A percentile compares a stretch with the other conserved stretches of the same genome.
phyloP scores from a whole-genome alignment of 1,140 invertebrate genomes.

The Druon quercuslanigerum region DNA sequence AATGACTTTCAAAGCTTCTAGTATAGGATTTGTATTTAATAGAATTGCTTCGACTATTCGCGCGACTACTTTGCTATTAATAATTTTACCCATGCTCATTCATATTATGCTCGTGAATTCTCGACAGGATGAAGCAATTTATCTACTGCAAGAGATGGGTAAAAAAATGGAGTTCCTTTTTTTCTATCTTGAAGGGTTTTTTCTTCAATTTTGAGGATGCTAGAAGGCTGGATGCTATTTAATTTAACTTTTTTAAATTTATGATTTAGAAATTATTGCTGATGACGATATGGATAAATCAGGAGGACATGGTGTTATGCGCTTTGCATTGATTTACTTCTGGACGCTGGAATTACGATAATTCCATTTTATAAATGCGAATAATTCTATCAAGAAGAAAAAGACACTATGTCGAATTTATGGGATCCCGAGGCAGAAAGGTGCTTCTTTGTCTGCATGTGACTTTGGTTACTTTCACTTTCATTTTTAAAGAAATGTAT shows the following conservation, averaged over 20 bases:
- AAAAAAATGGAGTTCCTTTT: constrained; percentile 16
- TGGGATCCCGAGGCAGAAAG: constrained; percentile 64
- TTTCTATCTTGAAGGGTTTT: constrained; percentile 30
- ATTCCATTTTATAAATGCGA: constrained; percentile 64
- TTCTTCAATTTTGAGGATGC: not conserved
- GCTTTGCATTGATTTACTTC: constrained; percentile 71
- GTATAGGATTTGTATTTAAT: constrained; percentile 69
- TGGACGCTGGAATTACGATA: constrained; percentile 73
- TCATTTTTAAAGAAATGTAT: constrained; percentile 29
- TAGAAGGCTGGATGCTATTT: no score
- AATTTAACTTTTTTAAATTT: not conserved
- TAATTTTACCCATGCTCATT: constrained; percentile 68
- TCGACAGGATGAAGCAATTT: constrained; percentile 65
- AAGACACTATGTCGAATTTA: constrained; percentile 61
- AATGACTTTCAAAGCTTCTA: constrained; percentile 61
- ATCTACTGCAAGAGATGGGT: constrained; percentile 71
- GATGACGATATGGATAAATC: constrained; percentile 72
- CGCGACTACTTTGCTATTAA: constrained; percentile 61
- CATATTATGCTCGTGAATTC: constrained; percentile 65
- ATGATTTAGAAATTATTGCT: constrained; percentile 65
- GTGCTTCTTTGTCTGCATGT: constrained; percentile 68
- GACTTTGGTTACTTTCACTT: constrained; percentile 65
- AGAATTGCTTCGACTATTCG: constrained; percentile 66
- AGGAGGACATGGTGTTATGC: constrained; percentile 75
- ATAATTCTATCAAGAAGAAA: constrained; percentile 67